Conservation (phyloP, 2,797 vertebrate species). For the Cossypha polioptera region DNA sequence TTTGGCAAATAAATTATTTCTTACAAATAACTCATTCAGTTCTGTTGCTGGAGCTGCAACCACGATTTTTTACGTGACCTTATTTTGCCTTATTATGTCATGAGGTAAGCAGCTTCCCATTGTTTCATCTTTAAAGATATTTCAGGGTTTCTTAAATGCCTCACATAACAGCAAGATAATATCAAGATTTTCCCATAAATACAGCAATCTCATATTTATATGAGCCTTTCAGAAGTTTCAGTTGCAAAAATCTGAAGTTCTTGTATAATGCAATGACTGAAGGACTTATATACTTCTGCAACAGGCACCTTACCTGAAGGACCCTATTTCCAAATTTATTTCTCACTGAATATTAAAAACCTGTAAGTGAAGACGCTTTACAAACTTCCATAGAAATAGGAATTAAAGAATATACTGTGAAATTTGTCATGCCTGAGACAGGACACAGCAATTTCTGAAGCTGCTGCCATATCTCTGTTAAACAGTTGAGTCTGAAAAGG, state of each 20-base stretch:
- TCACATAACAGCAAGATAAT: background rate
- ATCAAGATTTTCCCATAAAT: background rate
- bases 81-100: conserved; percentile 13
- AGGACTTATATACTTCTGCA: background rate
- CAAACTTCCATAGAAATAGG: background rate
- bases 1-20: conserved; percentile 14
- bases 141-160: background rate
- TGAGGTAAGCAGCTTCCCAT: conserved; percentile 19
- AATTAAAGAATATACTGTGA: background rate
- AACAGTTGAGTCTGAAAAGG: background rate
- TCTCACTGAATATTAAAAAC: background rate
- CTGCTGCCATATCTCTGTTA: background rate
- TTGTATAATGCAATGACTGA: background rate
- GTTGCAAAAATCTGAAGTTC: background rate
- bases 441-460: background rate
- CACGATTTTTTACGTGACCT: background rate
- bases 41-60: background rate
- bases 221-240: background rate
- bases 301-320: background rate
- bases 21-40: conserved; percentile 9
- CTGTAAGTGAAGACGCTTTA: background rate
- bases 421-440: background rate
- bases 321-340: background rate
- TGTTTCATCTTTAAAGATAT: conserved; percentile 1
- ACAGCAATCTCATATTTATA: background rate